Conservation (phyloP, 2,113 vertebrate genomes). For the Piaya cayana region DNA sequence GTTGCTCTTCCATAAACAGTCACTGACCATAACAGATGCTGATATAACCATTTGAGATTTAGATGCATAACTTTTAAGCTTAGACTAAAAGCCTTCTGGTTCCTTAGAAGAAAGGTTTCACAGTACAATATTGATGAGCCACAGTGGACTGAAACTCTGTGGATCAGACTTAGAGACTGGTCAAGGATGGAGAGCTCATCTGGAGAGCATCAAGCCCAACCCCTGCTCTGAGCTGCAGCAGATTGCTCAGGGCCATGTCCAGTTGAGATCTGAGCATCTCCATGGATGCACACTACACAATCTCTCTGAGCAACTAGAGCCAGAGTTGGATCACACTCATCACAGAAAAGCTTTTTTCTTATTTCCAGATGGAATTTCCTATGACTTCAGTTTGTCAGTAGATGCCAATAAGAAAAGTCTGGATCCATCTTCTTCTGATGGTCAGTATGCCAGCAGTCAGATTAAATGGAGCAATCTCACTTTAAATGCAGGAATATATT, state of each 20-base stretch:
- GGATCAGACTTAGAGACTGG: neutral
- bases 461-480: neutral
- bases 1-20: neutral
- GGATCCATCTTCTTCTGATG: neutral
- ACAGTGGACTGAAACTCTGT: neutral
- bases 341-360: neutral
- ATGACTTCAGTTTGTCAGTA: neutral
- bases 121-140: neutral
- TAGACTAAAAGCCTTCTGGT: neutral
- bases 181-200: neutral
- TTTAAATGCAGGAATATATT: neutral
- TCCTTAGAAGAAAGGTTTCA: neutral
- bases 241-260: neutral
- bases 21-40: neutral
- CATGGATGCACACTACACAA: neutral
- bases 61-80: neutral
- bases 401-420: neutral
- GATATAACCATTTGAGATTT: neutral
- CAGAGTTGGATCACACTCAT: neutral
- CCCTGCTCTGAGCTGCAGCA: neutral
- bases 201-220: neutral
- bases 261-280: neutral
- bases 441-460: neutral
- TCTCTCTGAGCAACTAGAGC: neutral
- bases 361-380: neutral